Base-by-base conservation (phyloP, 1,140 invertebrate genomes). In the Sesamia nonagrioides region DNA sequence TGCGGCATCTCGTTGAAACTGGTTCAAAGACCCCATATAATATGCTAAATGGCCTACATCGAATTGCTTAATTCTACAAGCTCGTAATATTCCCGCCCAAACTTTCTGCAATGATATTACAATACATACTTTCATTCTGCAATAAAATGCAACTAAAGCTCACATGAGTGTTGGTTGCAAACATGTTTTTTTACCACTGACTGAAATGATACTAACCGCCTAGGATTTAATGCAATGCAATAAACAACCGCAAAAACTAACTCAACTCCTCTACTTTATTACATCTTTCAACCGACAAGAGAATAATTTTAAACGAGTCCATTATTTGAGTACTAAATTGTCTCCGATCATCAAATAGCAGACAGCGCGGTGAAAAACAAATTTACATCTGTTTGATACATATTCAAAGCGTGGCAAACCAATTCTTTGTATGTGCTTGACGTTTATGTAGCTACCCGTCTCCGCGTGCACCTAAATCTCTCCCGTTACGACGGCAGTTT, bases 391-490 rank as follows among this genome's bases (percentile, higher is more conserved):
- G 73, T 61, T 75, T 63, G 58, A 61, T 45, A 37, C 45, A 50
- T 50, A 75, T 75, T 75, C 56, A 61, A 75, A 75, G 45, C 45
- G 60, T 76, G 48, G 61, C 74, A 33, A 54, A 66, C 74, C 48
- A 61, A 68, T 77, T 77, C 61, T 37, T 54, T 6, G n/a, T 37
- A 1, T 18, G 54, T 35, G 33, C 13, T 33, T 11, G 54, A 40
- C 17, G 61, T 21, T 8, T 13, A 7, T 40, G 27, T 13, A 2
- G 61, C 27, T 13, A 35, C 79, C 78, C 82, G 77, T 81, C 73
- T 77, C 74, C 73, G 21, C 73, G 77, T 56, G 75, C 61, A 18
- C 60, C 66, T 72, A 45, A 77, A 76, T 79, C 77, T 71, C 61
- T 58, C 72, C 76, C 76, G 66, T 80, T 80, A 80, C 58, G 66